These are phyloP conservation scores for Ferdinandea cuprea DNA, from an alignment of 2,888 invertebrate genomes.

Conservation along the genomic window DNA sequence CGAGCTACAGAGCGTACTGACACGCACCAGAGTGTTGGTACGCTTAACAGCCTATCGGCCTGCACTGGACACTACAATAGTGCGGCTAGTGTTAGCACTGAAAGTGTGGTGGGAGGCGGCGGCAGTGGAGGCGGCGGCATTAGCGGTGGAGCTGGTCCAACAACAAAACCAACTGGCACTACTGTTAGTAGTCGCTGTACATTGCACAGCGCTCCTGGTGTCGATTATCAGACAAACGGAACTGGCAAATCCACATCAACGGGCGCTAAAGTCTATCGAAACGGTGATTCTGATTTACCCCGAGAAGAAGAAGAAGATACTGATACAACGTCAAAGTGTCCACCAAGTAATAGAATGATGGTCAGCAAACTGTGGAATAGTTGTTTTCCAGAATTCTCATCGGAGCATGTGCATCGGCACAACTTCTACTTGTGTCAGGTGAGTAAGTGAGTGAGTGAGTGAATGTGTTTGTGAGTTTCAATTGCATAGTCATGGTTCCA, in stretches of 20 bases:
- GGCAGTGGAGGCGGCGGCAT: conserved; percentile 72
- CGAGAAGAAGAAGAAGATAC: conserved; percentile 79
- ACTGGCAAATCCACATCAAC: conserved; percentile 75
- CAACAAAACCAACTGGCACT: conserved; percentile 73
- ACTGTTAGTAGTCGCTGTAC: conserved; percentile 67
- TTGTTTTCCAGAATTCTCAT: conserved; percentile 82
- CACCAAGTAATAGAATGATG: conserved; percentile 82
- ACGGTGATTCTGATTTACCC: conserved; percentile 59
- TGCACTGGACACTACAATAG: conserved; percentile 76
- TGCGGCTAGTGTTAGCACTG: conserved; percentile 79
- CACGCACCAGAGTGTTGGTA: conserved; percentile 77
- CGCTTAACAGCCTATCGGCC: conserved; percentile 75
- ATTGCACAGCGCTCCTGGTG: conserved; percentile 48
- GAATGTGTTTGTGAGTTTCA: neutral
- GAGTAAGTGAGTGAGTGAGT: conserved; percentile 49
- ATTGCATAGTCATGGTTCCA: no score
- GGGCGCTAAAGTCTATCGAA: conserved; percentile 59
- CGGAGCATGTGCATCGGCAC: conserved; percentile 83
- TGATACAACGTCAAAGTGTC: conserved; percentile 79
- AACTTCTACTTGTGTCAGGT: conserved; percentile 83
- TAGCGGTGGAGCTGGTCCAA: conserved; percentile 39
- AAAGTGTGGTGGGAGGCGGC: conserved; percentile 76
- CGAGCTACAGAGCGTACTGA: conserved; percentile 79
- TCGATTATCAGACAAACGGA: conserved; percentile 62
- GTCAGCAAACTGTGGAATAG: conserved; percentile 83